Evolutionary conservation across 2,888 invertebrate genomes (phyloP).

Genomic region (Leucozona laternaria): DNA sequence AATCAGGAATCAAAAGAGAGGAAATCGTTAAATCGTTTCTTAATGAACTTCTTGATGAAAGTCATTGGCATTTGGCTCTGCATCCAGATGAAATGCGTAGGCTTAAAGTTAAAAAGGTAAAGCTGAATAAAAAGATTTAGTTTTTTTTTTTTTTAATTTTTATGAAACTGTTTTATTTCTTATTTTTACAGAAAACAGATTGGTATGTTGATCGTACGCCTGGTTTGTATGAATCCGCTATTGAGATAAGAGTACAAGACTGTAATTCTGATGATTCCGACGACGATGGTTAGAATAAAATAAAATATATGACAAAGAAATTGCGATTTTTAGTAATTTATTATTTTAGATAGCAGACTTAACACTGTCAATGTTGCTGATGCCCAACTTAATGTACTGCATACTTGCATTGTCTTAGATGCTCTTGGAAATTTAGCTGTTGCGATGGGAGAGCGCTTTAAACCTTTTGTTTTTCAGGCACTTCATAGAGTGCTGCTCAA

Average conservation of each 20-base stretch:
- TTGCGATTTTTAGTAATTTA: not conserved
- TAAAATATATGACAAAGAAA: not conserved
- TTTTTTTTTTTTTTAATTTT: not conserved
- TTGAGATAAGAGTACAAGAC: slow-evolving; percentile 82
- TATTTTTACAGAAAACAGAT: slow-evolving; percentile 77
- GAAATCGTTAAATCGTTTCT: slow-evolving; percentile 78
- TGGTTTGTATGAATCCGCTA: slow-evolving; percentile 82
- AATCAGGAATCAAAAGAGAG: slow-evolving; percentile 57
- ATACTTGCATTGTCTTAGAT: slow-evolving; percentile 88
- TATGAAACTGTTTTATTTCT: not conserved
- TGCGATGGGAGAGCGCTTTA: slow-evolving; percentile 85
- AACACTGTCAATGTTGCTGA: slow-evolving; percentile 80
- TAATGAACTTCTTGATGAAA: slow-evolving; percentile 80
- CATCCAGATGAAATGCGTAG: slow-evolving; percentile 79
- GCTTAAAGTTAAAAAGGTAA: slow-evolving; percentile 79
- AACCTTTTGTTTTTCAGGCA: slow-evolving; percentile 87
- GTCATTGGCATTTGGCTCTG: slow-evolving; percentile 81
- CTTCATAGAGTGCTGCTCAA: slow-evolving; percentile 89
- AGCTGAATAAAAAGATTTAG: not conserved
- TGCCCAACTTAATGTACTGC: slow-evolving; percentile 87
- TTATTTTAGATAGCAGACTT: slow-evolving; percentile 62
- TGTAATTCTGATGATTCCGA: slow-evolving; percentile 80
- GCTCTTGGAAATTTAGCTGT: slow-evolving; percentile 88
- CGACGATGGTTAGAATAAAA: slow-evolving; percentile 66
- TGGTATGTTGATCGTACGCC: slow-evolving; percentile 82